A percentile compares a stretch with the other conserved stretches of the same genome.
Evolutionary conservation across 2,797 vertebrate genomes (phyloP).

Genomic region (Pantherophis alleghaniensis): DNA sequence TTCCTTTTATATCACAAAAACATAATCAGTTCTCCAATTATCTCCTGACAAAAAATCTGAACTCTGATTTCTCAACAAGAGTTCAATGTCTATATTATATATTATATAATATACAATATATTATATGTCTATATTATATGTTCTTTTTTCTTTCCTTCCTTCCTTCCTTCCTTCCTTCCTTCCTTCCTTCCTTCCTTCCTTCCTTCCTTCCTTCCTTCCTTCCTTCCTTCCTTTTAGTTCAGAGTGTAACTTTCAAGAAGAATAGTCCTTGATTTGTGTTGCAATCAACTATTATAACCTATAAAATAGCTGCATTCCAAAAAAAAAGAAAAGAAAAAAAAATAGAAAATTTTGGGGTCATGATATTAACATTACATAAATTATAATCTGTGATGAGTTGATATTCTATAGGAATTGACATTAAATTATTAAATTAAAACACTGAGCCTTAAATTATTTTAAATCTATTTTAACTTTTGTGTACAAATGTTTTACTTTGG

Average conservation of each 20-base stretch:
- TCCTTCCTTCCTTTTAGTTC: too few relatives aligned
- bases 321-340: not conserved
- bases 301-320: not conserved
- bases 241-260: not conserved
- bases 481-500: too few relatives aligned
- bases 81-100: not conserved
- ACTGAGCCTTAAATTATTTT: not conserved
- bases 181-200: too few relatives aligned
- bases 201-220: too few relatives aligned
- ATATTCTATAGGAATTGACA: not conserved
- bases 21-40: too few relatives aligned
- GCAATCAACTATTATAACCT: not conserved
- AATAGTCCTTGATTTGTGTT: not conserved
- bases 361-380: not conserved
- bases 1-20: too few relatives aligned
- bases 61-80: not conserved
- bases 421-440: not conserved
- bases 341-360: not conserved
- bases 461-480: too few relatives aligned
- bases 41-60: too few relatives aligned
- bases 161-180: rapidly evolving
- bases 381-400: not conserved
- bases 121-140: not conserved
- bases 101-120: too few relatives aligned
- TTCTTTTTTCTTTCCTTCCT: rapidly evolving